Conservation (phyloP, 2,113 vertebrate genomes). For the Charadrius vociferus region DNA sequence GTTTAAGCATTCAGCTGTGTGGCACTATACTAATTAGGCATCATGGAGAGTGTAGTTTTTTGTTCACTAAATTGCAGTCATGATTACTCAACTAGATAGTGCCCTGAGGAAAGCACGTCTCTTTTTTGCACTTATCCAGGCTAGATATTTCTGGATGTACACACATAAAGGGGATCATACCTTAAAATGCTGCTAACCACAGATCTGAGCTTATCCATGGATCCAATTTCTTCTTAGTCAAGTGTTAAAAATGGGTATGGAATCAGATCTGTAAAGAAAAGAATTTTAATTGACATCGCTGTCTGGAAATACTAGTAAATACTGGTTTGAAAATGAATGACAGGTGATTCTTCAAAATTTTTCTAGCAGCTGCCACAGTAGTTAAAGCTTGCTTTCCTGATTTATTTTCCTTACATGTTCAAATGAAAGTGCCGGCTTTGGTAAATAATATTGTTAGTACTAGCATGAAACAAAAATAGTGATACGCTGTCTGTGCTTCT, state of each 20-base stretch:
- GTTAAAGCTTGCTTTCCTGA: background rate
- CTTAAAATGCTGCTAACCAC: background rate
- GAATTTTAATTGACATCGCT: background rate
- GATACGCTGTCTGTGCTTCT: fast-evolving
- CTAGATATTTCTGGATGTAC: background rate
- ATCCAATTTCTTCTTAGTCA: background rate
- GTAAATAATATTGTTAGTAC: background rate
- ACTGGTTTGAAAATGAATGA: background rate
- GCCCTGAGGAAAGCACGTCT: background rate
- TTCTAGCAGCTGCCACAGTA: background rate
- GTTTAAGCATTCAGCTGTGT: background rate
- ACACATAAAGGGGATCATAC: too few species aligned
- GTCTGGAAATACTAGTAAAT: background rate
- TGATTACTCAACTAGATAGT: background rate
- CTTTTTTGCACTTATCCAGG: background rate
- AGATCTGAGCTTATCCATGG: background rate
- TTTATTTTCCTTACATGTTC: background rate
- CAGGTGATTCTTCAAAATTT: background rate
- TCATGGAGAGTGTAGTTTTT: background rate
- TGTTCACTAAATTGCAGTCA: background rate
- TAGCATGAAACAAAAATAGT: background rate
- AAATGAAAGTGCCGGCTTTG: background rate
- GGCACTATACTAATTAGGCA: background rate
- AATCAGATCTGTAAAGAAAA: background rate
- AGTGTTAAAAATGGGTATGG: background rate